phyloP scores from a whole-genome alignment of 2,888 invertebrate genomes.

The Meiosimyza decipiens region DNA sequence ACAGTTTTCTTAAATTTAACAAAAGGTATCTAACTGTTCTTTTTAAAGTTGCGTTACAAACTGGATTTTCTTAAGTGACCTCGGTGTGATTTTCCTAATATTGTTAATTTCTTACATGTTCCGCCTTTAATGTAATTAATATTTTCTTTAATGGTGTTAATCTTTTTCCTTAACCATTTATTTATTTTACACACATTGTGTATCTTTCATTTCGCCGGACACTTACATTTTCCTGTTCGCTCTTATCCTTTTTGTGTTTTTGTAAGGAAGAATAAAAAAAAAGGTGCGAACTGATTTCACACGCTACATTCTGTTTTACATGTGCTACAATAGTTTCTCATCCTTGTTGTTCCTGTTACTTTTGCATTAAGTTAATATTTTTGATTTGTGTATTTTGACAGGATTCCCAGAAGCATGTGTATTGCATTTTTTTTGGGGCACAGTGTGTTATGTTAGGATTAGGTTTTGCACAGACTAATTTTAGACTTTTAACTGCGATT shows the following conservation, averaged over 20 bases:
- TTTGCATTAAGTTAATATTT: too few relatives aligned
- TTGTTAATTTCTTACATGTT: constrained; percentile 14
- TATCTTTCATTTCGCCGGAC: not conserved
- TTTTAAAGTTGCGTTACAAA: too few relatives aligned
- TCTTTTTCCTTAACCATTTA: not conserved
- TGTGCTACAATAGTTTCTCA: not conserved
- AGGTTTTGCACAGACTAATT: too few relatives aligned
- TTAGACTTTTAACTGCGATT: too few relatives aligned
- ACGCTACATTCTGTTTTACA: not conserved
- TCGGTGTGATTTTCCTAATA: constrained; percentile 15
- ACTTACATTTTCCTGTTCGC: constrained; percentile 3
- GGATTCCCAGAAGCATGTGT: not conserved
- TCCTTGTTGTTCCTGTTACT: not conserved
- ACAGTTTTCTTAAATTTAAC: not conserved
- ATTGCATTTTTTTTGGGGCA: too few relatives aligned
- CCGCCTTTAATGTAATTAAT: constrained; percentile 3
- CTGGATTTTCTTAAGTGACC: too few relatives aligned
- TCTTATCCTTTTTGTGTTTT: not conserved
- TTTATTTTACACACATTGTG: not conserved
- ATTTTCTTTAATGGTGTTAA: not conserved
- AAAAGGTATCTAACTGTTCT: too few relatives aligned
- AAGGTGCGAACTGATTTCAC: constrained; percentile 18
- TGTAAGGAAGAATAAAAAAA: constrained; percentile 3
- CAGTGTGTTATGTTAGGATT: too few relatives aligned
- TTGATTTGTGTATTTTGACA: not conserved